phyloP scores from a whole-genome alignment of 2,113 vertebrate species.

The Pantherophis guttatus region DNA sequence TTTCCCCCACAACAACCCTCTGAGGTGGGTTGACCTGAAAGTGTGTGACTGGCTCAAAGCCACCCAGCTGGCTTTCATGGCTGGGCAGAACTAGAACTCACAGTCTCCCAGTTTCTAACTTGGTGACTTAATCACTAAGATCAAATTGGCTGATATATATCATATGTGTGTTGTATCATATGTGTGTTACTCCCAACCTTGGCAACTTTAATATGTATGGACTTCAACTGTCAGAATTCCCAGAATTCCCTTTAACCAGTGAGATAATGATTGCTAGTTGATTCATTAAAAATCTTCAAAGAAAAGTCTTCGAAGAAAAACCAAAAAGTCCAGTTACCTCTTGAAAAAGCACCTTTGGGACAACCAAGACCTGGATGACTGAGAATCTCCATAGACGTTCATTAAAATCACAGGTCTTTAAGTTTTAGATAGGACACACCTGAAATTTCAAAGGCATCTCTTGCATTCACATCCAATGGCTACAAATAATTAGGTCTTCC shows the following conservation, averaged over 20 bases:
- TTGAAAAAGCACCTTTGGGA: too few species aligned
- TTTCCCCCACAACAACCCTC: neutral
- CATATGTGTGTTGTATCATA: neutral
- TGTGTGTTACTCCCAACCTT: neutral
- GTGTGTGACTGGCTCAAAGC: neutral
- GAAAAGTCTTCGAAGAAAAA: too few species aligned
- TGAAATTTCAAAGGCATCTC: neutral
- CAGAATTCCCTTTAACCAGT: neutral
- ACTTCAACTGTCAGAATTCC: neutral
- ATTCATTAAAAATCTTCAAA: neutral
- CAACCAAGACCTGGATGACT: too few species aligned
- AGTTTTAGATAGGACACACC: neutral
- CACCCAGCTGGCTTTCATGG: neutral
- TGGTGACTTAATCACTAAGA: neutral
- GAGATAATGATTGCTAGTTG: neutral
- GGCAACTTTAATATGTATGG: neutral
- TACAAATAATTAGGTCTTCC: neutral
- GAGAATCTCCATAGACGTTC: too few species aligned
- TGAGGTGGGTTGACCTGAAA: neutral
- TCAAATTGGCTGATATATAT: neutral
- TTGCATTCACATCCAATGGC: neutral
- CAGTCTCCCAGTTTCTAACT: neutral
- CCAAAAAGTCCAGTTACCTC: too few species aligned
- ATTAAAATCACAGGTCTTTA: neutral
- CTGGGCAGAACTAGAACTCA: neutral